phyloP scores from a whole-genome alignment of 2,888 invertebrate genomes.

The Odontothrips loti region DNA sequence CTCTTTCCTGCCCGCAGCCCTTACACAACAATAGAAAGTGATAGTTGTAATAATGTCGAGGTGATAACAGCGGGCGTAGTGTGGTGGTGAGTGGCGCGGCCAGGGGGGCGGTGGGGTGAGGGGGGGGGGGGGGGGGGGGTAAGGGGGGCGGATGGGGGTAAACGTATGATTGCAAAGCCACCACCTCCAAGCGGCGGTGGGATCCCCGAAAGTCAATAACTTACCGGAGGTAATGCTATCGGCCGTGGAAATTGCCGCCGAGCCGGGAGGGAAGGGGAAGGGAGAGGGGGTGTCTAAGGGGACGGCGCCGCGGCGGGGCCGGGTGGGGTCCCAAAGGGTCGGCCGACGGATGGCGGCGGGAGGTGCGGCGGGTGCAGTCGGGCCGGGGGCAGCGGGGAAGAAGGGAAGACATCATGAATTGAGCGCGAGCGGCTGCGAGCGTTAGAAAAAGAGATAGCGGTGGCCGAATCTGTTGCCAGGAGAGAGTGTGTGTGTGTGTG shows the following conservation, averaged over 20 bases:
- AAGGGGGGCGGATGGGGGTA: background rate
- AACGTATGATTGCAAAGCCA: slow-evolving; percentile 26
- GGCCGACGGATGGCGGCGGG: background rate
- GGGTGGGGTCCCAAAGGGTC: background rate
- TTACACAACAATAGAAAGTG: background rate
- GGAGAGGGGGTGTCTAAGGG: background rate
- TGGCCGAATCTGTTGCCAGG: slow-evolving; percentile 1
- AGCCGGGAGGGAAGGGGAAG: background rate
- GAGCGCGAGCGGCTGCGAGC: background rate
- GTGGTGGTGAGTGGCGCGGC: background rate
- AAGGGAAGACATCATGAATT: slow-evolving; percentile 6
- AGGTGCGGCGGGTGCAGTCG: too few species aligned
- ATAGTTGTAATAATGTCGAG: background rate
- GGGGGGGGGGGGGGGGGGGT: background rate
- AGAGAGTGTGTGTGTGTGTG: too few species aligned
- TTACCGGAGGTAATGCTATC: slow-evolving; percentile 26
- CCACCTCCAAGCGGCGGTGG: background rate
- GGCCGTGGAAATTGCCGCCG: slow-evolving; percentile 23
- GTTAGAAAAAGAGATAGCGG: background rate
- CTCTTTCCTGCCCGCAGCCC: background rate
- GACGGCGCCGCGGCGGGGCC: background rate
- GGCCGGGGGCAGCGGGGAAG: background rate
- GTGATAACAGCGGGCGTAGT: background rate
- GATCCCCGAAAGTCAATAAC: slow-evolving; percentile 24
- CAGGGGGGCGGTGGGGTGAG: background rate